Evolutionary conservation across 2,888 invertebrate species (phyloP), one percentile per base, ranked within the genome.

Genomic region (Caradrina kadenii): DNA sequence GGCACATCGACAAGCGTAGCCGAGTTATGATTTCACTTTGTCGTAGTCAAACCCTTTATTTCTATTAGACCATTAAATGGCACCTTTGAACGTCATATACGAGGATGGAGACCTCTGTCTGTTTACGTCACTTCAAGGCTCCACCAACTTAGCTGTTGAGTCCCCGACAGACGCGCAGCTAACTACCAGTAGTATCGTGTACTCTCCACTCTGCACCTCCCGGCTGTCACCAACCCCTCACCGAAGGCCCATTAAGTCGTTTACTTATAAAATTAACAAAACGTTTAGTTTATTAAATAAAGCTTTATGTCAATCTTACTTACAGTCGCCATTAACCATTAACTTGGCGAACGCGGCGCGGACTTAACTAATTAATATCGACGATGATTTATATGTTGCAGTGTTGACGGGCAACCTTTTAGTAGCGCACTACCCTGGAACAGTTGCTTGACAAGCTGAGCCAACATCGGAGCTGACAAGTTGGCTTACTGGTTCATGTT

Each of bases 341-440:
- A 67, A 61, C 45, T 69, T 21, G 2, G 42, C 35, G 52, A 49
- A 56, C 52, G 58, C 53, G 48, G 55, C 35, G 42, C 42, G 59
- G 45, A 45, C 45, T 63, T 55, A 55, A 58, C 65, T 53, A 70
- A 79, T 79, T 75, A 79, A 79, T 70, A 79, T 65, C 52, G 78
- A 75, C 75, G 35, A 79, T 79, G 70, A 79, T 79, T 78, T 60
- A 78, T 55, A 56, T 52, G 42, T 54, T 21, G 26, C 31, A 4
- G 1, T 42, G 53, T 6, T 45, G n/a, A 61, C 48, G 22, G 17
- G 65, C 26, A 11, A 78, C 53, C n/a, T 42, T 22, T 22, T 26
- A 10, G 45, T 26, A 11, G 45, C 35, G 19, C n/a, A n/a, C 4
- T 17, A 15, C 1, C 19, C 2, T 13, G 15, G 10, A 39, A 45